Conservation (phyloP, 2,888 invertebrate species). For the Drosophila seclusa region DNA sequence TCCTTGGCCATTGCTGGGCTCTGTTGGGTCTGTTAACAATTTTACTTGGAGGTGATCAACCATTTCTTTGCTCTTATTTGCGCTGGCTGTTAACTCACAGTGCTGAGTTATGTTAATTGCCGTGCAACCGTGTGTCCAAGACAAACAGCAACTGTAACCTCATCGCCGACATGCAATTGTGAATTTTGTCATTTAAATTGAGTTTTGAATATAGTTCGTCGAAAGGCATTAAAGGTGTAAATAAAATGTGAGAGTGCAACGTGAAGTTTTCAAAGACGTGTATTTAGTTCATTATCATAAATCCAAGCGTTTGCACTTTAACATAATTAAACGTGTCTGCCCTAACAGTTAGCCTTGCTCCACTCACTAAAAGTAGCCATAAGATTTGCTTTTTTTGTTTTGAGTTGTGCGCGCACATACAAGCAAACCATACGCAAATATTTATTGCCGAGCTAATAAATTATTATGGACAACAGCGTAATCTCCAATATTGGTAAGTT, state of each 20-base stretch:
- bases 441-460: neutral
- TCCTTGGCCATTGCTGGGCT: too few relatives aligned
- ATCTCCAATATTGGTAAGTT: slow-evolving; percentile 48
- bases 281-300: slow-evolving; percentile 9
- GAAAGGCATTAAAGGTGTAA: slow-evolving; percentile 23
- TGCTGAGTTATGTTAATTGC: slow-evolving; percentile 21
- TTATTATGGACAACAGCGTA: slow-evolving; percentile 32
- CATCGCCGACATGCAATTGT: slow-evolving; percentile 64
- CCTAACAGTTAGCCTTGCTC: slow-evolving; percentile 36
- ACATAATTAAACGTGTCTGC: slow-evolving; percentile 23
- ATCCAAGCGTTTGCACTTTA: slow-evolving; percentile 10
- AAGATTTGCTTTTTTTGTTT: slow-evolving; percentile 50
- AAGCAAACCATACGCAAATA: slow-evolving; percentile 35
- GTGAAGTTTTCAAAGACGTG: slow-evolving; percentile 8
- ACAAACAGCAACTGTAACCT: slow-evolving; percentile 61
- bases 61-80: neutral
- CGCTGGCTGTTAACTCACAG: slow-evolving; percentile 23
- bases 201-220: slow-evolving; percentile 60
- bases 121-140: slow-evolving; percentile 48
- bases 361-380: slow-evolving; percentile 37
- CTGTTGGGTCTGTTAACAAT: neutral
- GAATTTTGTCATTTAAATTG: slow-evolving; percentile 68
- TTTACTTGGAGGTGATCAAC: neutral
- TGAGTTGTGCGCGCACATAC: slow-evolving; percentile 57
- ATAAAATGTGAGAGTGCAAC: slow-evolving; percentile 3